Evolutionary conservation across 2,888 invertebrate genomes (phyloP).

Genomic region (Fragum sueziense): DNA sequence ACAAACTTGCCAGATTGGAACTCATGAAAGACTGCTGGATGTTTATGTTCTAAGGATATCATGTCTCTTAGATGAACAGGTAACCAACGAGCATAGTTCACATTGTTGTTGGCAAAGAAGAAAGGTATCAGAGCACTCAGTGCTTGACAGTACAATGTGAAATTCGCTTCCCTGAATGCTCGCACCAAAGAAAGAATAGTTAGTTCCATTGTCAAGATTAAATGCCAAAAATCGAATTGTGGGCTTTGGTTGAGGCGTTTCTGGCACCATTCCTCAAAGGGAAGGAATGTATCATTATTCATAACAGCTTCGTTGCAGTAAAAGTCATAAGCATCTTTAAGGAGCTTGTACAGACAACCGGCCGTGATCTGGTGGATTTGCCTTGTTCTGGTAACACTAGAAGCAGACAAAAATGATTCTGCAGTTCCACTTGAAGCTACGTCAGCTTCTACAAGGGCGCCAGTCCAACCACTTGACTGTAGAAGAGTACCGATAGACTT

Average conservation of each 20-base stretch:
- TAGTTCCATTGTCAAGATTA: constrained; percentile 20
- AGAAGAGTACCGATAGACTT: constrained; percentile 64
- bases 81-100: constrained; percentile 65
- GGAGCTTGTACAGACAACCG: constrained; percentile 17
- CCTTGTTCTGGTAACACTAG: constrained; percentile 26
- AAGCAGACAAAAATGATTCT: constrained; percentile 39
- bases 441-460: constrained; percentile 39
- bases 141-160: too few relatives aligned
- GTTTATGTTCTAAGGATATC: too few relatives aligned
- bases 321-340: constrained; percentile 7
- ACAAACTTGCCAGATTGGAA: constrained; percentile 59
- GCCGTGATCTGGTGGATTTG: constrained; percentile 38
- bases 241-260: constrained; percentile 3
- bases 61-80: constrained; percentile 63
- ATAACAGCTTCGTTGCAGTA: background rate
- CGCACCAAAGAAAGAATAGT: too few relatives aligned
- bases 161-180: too few relatives aligned
- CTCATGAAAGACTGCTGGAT: constrained; percentile 48
- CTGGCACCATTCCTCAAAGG: constrained; percentile 19
- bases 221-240: constrained; percentile 50
- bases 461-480: constrained; percentile 69
- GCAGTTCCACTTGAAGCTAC: constrained; percentile 40
- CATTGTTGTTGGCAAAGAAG: constrained; percentile 53
- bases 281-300: background rate
- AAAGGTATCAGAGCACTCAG: background rate